Conservation (phyloP, 2,888 invertebrate species). For the Amphipoea oculea region DNA sequence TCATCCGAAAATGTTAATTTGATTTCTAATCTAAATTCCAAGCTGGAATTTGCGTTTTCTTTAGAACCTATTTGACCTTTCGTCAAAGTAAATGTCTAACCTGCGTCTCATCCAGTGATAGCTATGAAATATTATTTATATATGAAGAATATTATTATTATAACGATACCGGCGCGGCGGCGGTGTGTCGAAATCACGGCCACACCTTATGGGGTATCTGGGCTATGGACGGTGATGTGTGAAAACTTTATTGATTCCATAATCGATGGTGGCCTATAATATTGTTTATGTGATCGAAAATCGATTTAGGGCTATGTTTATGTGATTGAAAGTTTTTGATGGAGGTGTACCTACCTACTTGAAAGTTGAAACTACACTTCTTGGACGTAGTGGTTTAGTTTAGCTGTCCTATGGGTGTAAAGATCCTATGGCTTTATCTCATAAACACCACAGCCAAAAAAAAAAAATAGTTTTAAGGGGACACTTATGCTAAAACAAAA, state of each 20-base stretch:
- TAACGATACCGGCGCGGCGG: constrained; percentile 56
- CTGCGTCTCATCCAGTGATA: constrained; percentile 50
- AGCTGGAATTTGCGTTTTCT: neutral
- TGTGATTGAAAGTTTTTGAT: neutral
- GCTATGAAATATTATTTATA: constrained; percentile 54
- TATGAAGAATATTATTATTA: constrained; percentile 54
- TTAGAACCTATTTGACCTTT: neutral
- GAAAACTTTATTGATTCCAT: constrained; percentile 62
- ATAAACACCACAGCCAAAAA: neutral
- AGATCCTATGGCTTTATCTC: neutral
- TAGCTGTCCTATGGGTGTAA: neutral
- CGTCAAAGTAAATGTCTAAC: neutral
- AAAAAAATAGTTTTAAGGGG: neutral
- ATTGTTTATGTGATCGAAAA: constrained; percentile 13
- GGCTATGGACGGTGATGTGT: constrained; percentile 61
- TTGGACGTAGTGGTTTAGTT: neutral
- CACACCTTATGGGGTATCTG: constrained; percentile 71
- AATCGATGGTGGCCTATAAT: constrained; percentile 21
- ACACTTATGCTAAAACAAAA: neutral
- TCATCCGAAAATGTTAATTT: neutral
- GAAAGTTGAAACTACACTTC: neutral
- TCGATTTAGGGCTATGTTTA: constrained; percentile 3
- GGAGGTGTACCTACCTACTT: too few species aligned
- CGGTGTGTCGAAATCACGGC: constrained; percentile 71
- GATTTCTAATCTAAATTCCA: constrained; percentile 1